phyloP scores from a whole-genome alignment of 2,888 invertebrate genomes.

The Cryptocephalus moraei region DNA sequence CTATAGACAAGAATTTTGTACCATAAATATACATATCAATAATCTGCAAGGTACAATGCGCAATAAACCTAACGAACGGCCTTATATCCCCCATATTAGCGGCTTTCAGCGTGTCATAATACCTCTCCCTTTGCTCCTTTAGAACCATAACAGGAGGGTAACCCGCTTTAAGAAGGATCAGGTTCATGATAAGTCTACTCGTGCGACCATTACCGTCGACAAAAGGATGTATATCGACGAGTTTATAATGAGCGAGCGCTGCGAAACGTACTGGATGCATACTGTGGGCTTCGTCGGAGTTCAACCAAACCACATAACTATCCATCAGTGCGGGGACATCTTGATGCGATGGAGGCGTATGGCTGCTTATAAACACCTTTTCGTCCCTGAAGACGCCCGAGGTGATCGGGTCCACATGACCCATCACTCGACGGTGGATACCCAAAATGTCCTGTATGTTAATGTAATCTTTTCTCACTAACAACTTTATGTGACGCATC shows the following conservation, averaged over 20 bases:
- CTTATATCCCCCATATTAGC: conserved; percentile 92
- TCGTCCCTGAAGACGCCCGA: conserved; percentile 81
- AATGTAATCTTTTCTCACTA: conserved; percentile 62
- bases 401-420: conserved; percentile 88
- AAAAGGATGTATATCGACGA: conserved; percentile 96
- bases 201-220: conserved; percentile 95
- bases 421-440: conserved; percentile 85
- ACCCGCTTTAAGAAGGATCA: conserved; percentile 88
- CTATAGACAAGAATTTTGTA: conserved; percentile 22
- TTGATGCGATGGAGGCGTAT: conserved; percentile 81
- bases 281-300: conserved; percentile 74
- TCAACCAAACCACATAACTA: conserved; percentile 86
- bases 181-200: conserved; percentile 90
- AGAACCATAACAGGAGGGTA: conserved; percentile 93
- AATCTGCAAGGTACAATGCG: conserved; percentile 60
- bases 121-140: conserved; percentile 73
- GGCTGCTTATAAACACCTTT: conserved; percentile 89
- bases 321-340: conserved; percentile 74
- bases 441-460: conserved; percentile 80
- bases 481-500: conserved; percentile 79
- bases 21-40: conserved; percentile 30
- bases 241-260: conserved; percentile 91
- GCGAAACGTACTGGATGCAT: conserved; percentile 59
- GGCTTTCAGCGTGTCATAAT: conserved; percentile 80
- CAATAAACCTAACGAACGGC: conserved; percentile 93